Conservation (phyloP, 2,797 vertebrate species). For the Odontamblyopus rebecca region DNA sequence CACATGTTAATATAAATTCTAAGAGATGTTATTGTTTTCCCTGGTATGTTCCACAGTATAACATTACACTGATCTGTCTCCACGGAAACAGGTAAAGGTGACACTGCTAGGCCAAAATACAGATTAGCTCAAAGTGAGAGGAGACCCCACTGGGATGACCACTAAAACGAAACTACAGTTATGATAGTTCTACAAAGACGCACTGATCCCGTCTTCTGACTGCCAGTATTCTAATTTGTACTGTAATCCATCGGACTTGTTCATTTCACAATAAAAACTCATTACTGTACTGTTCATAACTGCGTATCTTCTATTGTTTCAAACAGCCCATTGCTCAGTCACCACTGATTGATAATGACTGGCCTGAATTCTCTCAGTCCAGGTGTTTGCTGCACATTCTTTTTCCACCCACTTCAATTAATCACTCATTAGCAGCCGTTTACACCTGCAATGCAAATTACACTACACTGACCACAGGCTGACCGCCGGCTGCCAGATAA, state of each 20-base stretch:
- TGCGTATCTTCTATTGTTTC: constrained; percentile 38
- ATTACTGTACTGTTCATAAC: constrained; percentile 17
- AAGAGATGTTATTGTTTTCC: too few relatives aligned
- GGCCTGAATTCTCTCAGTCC: constrained; percentile 70
- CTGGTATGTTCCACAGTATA: constrained; percentile 13
- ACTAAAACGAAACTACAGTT: too few relatives aligned
- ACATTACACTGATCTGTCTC: constrained; percentile 3
- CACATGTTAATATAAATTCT: too few relatives aligned
- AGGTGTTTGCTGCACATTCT: constrained; percentile 80
- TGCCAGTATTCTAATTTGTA: neutral
- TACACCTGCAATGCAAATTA: constrained; percentile 76
- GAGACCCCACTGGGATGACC: too few relatives aligned
- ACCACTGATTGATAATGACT: constrained; percentile 79
- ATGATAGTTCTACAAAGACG: too few relatives aligned
- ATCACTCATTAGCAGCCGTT: constrained; percentile 79
- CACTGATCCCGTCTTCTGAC: too few relatives aligned
- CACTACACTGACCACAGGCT: constrained; percentile 51
- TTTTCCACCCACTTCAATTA: constrained; percentile 73
- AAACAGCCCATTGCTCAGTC: constrained; percentile 53
- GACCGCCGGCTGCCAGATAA: constrained; percentile 5
- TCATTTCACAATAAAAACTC: constrained; percentile 48
- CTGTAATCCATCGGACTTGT: constrained; percentile 12
- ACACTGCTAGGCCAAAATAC: too few relatives aligned
- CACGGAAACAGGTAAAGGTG: too few relatives aligned
- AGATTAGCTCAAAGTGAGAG: too few relatives aligned